These are phyloP conservation scores for Heterotis niloticus DNA, from an alignment of 2,113 vertebrate species.

Conservation along the genomic window DNA sequence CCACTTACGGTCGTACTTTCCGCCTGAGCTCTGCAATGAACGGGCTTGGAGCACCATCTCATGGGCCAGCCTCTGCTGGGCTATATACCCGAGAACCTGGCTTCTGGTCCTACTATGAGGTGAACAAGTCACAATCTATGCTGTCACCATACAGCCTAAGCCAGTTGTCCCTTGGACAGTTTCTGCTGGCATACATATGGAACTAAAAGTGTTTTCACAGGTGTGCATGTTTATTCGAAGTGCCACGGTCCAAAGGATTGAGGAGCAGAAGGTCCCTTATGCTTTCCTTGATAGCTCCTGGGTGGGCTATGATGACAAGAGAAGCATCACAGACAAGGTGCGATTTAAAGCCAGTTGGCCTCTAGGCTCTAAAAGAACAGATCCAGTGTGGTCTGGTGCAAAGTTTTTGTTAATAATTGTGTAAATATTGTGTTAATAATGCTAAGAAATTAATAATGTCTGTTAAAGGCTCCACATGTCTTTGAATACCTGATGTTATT, in stretches of 20 bases:
- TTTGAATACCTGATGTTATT: too few relatives aligned
- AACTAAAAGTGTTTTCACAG: constrained; percentile 44
- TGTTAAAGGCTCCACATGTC: too few relatives aligned
- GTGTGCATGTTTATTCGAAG: constrained; percentile 59
- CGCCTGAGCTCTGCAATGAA: constrained; percentile 45
- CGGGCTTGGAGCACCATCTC: constrained; percentile 57
- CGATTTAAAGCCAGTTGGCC: background rate
- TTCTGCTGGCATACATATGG: too few relatives aligned
- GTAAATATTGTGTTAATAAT: too few relatives aligned
- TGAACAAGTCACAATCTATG: constrained; percentile 31
- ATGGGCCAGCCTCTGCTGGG: constrained; percentile 58
- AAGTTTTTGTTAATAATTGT: too few relatives aligned
- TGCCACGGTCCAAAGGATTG: constrained; percentile 51
- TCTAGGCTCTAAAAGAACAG: too few relatives aligned
- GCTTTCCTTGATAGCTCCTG: constrained; percentile 67
- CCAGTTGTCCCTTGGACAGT: too few relatives aligned
- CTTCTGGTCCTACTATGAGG: constrained; percentile 71
- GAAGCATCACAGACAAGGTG: constrained; percentile 71
- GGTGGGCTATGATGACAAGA: constrained; percentile 73
- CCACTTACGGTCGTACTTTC: constrained; percentile 66
- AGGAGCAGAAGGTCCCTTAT: constrained; percentile 71
- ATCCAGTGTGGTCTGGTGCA: too few relatives aligned
- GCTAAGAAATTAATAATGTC: too few relatives aligned
- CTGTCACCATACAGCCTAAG: background rate
- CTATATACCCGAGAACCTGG: constrained; percentile 65